Percentiles rank a stretch among this genome's conserved stretches.
Evolutionary conservation across 2,797 vertebrate genomes (phyloP).

Genomic region (Lacerta agilis): DNA sequence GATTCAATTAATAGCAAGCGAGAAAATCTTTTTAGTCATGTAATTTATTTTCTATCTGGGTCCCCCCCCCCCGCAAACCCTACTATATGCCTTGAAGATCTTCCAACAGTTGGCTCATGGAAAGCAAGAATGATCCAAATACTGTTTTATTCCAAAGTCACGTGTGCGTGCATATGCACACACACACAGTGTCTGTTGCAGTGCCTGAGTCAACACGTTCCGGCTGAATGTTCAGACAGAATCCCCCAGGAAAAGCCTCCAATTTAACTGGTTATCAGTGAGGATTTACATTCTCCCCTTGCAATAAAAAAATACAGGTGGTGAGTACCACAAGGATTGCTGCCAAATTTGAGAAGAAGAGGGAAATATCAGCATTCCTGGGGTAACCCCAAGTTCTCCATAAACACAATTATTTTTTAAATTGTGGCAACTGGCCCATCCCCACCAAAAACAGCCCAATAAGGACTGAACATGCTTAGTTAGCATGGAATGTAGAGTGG

Average conservation of each 20-base stretch:
- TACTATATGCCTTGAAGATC: not conserved
- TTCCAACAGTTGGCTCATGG: conserved; percentile 2
- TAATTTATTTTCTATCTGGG: not conserved
- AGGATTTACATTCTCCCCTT: not conserved
- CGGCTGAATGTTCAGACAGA: not conserved
- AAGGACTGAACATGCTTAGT: not conserved
- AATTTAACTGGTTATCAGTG: not conserved
- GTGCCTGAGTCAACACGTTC: not conserved
- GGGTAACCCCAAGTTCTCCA: not conserved
- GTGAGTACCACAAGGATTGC: not conserved
- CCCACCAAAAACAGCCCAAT: not conserved
- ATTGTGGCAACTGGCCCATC: too few species aligned
- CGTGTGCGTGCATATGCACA: rapidly evolving
- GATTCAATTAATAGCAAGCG: not conserved
- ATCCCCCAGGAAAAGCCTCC: not conserved
- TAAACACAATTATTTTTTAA: not conserved
- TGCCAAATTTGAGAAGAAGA: not conserved
- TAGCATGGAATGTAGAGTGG: not conserved
- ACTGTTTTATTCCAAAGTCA: not conserved
- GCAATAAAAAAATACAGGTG: not conserved
- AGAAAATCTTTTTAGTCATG: not conserved
- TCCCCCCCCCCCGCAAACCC: not conserved
- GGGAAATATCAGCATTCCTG: not conserved
- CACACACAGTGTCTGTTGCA: not conserved
- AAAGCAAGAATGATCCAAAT: not conserved